These are phyloP conservation scores for Pseudococcus jackbeardsleyi DNA, from an alignment of 2,888 invertebrate genomes.

Conservation along the genomic window DNA sequence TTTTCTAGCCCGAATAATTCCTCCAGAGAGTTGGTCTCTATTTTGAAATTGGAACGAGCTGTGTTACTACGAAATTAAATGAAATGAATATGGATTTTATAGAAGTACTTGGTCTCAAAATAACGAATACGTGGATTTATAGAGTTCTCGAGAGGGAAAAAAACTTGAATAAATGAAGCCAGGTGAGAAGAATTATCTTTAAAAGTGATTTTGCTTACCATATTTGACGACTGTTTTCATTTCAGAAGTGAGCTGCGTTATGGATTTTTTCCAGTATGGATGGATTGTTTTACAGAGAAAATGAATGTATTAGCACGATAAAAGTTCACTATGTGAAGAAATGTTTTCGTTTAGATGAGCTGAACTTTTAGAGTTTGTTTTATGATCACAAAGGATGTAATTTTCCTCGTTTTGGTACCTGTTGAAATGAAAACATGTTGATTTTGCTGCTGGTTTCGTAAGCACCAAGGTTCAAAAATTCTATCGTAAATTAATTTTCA, in stretches of 20 bases:
- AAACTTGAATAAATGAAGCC: background rate
- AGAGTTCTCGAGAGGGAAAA: background rate
- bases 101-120: background rate
- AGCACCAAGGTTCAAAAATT: background rate
- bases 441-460: background rate
- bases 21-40: background rate
- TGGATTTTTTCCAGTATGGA: background rate
- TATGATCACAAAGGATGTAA: background rate
- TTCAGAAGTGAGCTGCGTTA: background rate
- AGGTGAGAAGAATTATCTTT: background rate
- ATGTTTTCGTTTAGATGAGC: background rate
- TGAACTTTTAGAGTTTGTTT: background rate
- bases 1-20: background rate
- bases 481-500: background rate
- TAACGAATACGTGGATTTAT: background rate
- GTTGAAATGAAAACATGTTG: slow-evolving; percentile 21
- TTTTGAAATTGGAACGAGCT: background rate
- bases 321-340: background rate
- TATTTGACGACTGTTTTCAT: background rate
- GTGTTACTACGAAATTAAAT: background rate
- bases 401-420: background rate
- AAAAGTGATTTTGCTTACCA: background rate
- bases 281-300: background rate
- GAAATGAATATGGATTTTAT: background rate
- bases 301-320: background rate